These are phyloP conservation scores for Eilema depressum DNA, from an alignment of 2,888 invertebrate species.

Conservation along the genomic window DNA sequence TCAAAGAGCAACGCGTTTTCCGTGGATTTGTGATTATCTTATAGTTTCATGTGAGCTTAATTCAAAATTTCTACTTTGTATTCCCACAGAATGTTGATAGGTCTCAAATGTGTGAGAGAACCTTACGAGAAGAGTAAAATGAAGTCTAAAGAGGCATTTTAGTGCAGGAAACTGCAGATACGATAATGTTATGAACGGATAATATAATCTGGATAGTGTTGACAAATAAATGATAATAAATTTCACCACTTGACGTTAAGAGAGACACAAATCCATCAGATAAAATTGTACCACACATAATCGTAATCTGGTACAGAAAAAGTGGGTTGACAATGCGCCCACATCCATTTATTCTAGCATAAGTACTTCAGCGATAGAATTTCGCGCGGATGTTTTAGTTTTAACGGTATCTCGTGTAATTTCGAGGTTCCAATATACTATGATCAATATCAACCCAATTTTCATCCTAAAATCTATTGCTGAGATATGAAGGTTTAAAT, in stretches of 20 bases:
- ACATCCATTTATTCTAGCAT: not conserved
- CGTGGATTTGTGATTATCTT: no score
- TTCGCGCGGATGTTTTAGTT: not conserved
- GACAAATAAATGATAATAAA: not conserved
- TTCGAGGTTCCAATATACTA: no score
- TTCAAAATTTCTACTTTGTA: no score
- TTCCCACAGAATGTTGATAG: no score
- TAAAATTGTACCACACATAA: constrained; percentile 1
- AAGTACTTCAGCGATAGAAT: not conserved
- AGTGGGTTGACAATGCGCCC: not conserved
- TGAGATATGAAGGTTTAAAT: not conserved
- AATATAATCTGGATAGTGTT: not conserved
- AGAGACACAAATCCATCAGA: not conserved
- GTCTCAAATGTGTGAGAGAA: not conserved
- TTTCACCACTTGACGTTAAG: not conserved
- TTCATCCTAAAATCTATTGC: not conserved
- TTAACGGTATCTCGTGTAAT: no score
- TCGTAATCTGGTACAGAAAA: not conserved
- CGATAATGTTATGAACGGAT: not conserved
- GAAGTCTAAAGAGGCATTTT: not conserved
- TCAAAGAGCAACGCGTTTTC: no score
- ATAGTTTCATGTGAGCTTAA: no score
- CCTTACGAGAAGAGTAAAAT: not conserved
- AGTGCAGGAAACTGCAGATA: not conserved
- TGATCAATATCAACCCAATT: no score